Evolutionary conservation across 2,113 vertebrate species (phyloP), one percentile per base, ranked within the genome.

Genomic region (Lamprotornis superbus): DNA sequence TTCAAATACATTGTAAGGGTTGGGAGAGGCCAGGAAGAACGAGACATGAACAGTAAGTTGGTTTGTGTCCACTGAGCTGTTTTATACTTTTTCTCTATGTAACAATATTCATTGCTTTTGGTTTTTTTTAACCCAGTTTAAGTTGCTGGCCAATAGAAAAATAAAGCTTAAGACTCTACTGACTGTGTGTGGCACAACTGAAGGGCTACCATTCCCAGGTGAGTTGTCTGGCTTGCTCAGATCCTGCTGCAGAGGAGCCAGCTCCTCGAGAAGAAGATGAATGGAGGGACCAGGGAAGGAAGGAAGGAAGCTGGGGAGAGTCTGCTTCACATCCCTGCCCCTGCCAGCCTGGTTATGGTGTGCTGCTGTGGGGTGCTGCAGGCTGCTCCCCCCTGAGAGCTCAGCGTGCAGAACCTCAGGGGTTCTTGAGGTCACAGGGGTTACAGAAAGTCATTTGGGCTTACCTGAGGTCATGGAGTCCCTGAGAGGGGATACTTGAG

Each of bases 61-160:
- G n/a, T 81, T 74, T 83, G 47, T 92, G 74, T 56, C 80, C 25
- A 8, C 28, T 90, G 61, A 89, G 63, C 68, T 91, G 52, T 94
- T 96, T 92, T 90, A 86, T 92, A 96, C 53, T 79, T 94, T 84
- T 97, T 87, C 60, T 87, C 63, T 64, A 37, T 94, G 65, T 97
- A 82, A 94, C 88, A 91, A 90, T 94, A 93, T 80, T 90, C 4
- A 69, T 85, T 16, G 87, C 95, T 50, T 89, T 85, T 68, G 85
- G 12, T 40, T 83, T 71, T 75, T 83, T 87, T 91, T 87, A 97
- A 97, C 94, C 80, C 55, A 67, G 47, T 96, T 94, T 94, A 91
- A 87, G 95, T 96, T 94, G 96, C 97, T 97, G 97, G 96, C 95
- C 92, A 93, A 96, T 96, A 96, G 85, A 59, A 89, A 95, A 97